phyloP scores from a whole-genome alignment of 1,140 invertebrate genomes.

The Conus ventricosus region DNA sequence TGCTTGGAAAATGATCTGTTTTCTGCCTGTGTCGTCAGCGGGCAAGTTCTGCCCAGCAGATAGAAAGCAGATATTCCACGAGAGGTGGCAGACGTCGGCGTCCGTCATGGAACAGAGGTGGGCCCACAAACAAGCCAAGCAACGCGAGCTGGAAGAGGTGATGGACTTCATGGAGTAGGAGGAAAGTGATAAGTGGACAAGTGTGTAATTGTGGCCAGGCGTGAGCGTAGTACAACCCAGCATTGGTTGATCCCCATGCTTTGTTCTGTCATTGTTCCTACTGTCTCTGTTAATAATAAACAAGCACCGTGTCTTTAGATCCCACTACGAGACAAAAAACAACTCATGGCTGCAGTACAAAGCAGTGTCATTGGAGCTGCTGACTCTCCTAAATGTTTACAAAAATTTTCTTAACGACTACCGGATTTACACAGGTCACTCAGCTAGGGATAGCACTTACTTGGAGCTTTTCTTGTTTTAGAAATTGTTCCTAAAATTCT shows the following conservation, averaged over 20 bases:
- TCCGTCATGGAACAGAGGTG: slow-evolving; percentile 85
- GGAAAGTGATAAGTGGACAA: background rate
- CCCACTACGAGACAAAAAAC: too few species aligned
- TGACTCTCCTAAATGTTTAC: too few species aligned
- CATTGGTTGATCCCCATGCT: too few species aligned
- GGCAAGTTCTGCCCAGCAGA: slow-evolving; percentile 82
- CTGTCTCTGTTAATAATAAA: too few species aligned
- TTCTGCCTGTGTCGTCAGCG: slow-evolving; percentile 68
- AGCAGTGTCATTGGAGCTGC: background rate
- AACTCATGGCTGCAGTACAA: background rate
- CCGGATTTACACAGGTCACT: too few species aligned
- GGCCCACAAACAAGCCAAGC: slow-evolving; percentile 86
- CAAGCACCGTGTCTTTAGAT: too few species aligned
- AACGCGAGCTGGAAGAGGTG: slow-evolving; percentile 85
- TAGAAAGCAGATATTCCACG: slow-evolving; percentile 82
- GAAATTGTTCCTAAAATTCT: too few species aligned
- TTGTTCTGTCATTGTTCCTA: too few species aligned
- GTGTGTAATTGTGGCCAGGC: background rate
- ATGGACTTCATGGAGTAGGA: slow-evolving; percentile 76
- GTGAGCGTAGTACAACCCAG: too few species aligned
- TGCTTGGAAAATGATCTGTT: background rate
- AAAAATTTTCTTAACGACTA: too few species aligned
- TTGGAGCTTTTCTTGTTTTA: too few species aligned
- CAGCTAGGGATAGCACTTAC: too few species aligned
- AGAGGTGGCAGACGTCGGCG: slow-evolving; percentile 84